phyloP scores from a whole-genome alignment of 2,797 vertebrate genomes.

The Sebastes trivittatus region DNA sequence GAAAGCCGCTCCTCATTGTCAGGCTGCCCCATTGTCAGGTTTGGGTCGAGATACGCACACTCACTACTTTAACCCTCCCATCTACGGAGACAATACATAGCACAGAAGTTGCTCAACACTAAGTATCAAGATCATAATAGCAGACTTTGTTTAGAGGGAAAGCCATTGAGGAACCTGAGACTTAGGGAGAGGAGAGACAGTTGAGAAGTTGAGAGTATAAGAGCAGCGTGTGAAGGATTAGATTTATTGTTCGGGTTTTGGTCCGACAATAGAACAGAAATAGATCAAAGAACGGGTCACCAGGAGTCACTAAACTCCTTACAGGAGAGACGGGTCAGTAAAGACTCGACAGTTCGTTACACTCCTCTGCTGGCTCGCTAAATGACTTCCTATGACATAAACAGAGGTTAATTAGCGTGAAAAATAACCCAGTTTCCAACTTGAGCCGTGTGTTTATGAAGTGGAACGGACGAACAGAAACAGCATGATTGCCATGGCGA shows the following conservation, averaged over 20 bases:
- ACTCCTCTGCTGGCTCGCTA: constrained; percentile 2
- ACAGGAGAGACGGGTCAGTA: constrained; percentile 30
- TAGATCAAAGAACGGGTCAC: constrained; percentile 64
- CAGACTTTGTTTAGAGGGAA: constrained; percentile 64
- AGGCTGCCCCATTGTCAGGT: constrained; percentile 68
- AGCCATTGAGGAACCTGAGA: constrained; percentile 74
- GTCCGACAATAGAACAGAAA: constrained; percentile 61
- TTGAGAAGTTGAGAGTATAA: constrained; percentile 74
- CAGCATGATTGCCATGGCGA: constrained; percentile 1
- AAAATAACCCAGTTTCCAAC: constrained; percentile 46
- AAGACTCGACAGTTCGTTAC: constrained; percentile 16
- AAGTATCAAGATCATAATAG: constrained; percentile 78
- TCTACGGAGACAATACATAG: constrained; percentile 64
- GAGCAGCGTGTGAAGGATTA: constrained; percentile 75
- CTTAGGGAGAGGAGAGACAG: constrained; percentile 69
- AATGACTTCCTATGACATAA: constrained; percentile 40
- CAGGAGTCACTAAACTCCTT: constrained; percentile 42
- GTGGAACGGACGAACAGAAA: constrained; percentile 21
- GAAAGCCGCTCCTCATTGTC: constrained; percentile 77
- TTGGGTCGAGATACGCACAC: constrained; percentile 69
- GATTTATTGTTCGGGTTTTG: constrained; percentile 62
- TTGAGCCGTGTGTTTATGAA: constrained; percentile 13
- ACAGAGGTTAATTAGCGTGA: constrained; percentile 40
- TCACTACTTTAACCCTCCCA: constrained; percentile 71
- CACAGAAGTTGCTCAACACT: constrained; percentile 69